Conservation (phyloP, 2,888 invertebrate genomes). For the Philaethria dido region DNA sequence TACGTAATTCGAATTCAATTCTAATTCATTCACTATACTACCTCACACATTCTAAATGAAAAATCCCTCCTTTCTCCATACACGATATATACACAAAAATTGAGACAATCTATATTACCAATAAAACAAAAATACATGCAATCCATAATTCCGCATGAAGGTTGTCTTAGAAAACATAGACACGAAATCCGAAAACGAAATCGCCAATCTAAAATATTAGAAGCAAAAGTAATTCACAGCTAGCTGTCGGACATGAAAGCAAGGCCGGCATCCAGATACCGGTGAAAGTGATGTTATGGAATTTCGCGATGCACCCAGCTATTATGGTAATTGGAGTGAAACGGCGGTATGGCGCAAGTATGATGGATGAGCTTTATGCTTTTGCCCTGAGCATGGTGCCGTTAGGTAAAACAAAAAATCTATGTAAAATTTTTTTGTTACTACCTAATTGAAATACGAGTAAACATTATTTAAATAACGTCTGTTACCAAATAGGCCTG, state of each 20-base stretch:
- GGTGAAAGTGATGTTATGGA: constrained; percentile 72
- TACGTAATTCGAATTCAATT: no score
- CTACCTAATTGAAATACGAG: no score
- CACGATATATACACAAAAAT: background rate
- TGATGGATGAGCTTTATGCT: constrained; percentile 29
- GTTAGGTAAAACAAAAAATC: background rate
- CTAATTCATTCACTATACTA: no score
- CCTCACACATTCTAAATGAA: no score
- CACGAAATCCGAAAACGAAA: constrained; percentile 17
- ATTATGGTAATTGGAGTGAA: constrained; percentile 72
- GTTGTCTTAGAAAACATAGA: constrained; percentile 7
- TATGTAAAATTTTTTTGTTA: no score
- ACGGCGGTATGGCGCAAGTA: constrained; percentile 48
- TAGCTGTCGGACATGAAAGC: constrained; percentile 59
- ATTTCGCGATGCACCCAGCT: constrained; percentile 65
- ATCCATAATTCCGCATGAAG: constrained; percentile 18
- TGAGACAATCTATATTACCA: background rate
- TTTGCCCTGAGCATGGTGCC: constrained; percentile 12
- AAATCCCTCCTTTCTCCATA: no score
- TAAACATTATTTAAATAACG: no score
- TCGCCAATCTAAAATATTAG: constrained; percentile 20
- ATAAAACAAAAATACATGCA: constrained; percentile 9
- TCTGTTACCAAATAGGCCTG: no score
- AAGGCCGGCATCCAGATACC: constrained; percentile 54
- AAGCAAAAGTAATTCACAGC: constrained; percentile 25